Base-by-base conservation (phyloP, 2,113 vertebrate genomes). In the Melierax canorus region DNA sequence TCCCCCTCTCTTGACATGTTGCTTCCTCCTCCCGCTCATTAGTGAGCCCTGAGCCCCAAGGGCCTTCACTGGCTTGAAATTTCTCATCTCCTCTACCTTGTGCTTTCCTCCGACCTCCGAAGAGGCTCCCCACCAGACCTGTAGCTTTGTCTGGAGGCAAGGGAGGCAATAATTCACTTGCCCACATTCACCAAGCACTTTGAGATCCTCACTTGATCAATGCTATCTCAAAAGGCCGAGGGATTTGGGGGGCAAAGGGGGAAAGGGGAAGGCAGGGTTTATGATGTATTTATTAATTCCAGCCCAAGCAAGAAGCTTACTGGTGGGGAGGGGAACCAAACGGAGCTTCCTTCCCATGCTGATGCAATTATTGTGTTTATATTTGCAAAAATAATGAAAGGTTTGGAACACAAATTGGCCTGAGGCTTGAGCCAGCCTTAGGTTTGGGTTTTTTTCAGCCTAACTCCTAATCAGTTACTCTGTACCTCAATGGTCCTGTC, bases 301-400 rank as follows among this genome's bases (percentile, higher is more conserved):
- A 91, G 92, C 19, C 48, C 59, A 88, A 90, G 62, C 22, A 79
- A 75, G 76, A 58, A 48, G 11, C 27, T 87, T 75, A 39, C 38
- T 67, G 41, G 46, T 85, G 75, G 14, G 27, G 41, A 85, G 34
- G 7, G n/a, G 76, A 88, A 86, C 39, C 30, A 83, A 95, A 84
- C 0, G 0, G 53, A 56, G 19, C 19, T 94, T 85, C 45, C 36
- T 85, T 92, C 39, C 43, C 76, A 79, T 55, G 73, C 29, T 92
- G 73, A 91, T 92, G 48, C 23, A 94, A 77, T 95, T 90, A 84
- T 10, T 67, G 30, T 67, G 15, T 90, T 94, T 63, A 34, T 41
- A 86, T 95, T 91, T 91, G 89, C 62, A 94, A 94, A 96, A 94
- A 77, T 51, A 66, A 86, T 36, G 71, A 36, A 60, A 87, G 21